Base-by-base conservation (phyloP, 2,888 invertebrate species). In the Sarcophaga variegata region DNA sequence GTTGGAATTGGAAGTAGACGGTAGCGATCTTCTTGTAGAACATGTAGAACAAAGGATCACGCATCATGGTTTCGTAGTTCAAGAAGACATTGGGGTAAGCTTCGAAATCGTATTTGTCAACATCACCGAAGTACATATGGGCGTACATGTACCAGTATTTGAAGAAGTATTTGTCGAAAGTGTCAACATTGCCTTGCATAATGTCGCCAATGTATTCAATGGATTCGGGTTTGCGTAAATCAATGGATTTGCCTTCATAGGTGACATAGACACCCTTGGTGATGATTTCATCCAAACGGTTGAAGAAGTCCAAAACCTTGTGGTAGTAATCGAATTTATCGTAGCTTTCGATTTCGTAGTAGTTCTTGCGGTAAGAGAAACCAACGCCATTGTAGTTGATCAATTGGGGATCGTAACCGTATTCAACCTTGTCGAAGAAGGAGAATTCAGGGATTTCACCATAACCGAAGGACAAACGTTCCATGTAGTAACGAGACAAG, bases 401-500 rank as follows among this genome's bases (percentile, higher is more conserved):
- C 89, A 95, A 93, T 90, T 94, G 94, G 14, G 96, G 95, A 89
- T 95, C 94, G 89, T 95, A 96, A 49, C 95, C 94, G 71, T 93
- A 92, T 76, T 93, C 90, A 63, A 94, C 91, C n/a, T 92, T 90
- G 89, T 94, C 90, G 81, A 94, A 93, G 94, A 94, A 95, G 87
- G 94, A 93, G 81, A 95, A 92, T 60, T 94, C 94, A 12, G 94
- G 94, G 87, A 96, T 94, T 77, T 94, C 94, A 11, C 95, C 95
- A 87, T 96, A 89, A n/a, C 94, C 95, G 88, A 95, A 95, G 64
- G 95, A 94, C 70, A 95, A 92, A 93, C 96, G 95, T 90, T 96
- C 96, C 90, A 96, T 91, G 90, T 95, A 95, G 94, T 95, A 96
- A 90, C 96, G 95, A 84, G 95, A 95, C 89, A 96, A 90, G 14